Evolutionary conservation across 2,888 invertebrate genomes (phyloP).

Genomic region (Eilema griseolum): DNA sequence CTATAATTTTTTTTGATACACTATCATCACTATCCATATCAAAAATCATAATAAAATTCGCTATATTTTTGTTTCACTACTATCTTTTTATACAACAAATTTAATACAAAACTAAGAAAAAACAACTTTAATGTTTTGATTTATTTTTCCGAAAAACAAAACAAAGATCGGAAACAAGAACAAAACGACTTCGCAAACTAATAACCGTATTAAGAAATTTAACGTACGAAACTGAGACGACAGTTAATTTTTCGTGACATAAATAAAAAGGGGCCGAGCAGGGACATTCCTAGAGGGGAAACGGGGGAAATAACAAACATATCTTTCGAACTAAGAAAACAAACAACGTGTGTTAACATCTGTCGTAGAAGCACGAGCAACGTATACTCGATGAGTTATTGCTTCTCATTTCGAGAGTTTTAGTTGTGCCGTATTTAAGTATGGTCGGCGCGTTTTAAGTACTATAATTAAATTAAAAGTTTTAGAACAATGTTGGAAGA

Average conservation of each 20-base stretch:
- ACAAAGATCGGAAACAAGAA: constrained; percentile 18
- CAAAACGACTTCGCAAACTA: constrained; percentile 46
- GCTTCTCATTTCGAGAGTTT: constrained; percentile 42
- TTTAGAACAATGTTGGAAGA: background rate
- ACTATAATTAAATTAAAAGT: background rate
- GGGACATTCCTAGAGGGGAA: constrained; percentile 70
- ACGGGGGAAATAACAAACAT: constrained; percentile 81
- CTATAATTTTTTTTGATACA: too few species aligned
- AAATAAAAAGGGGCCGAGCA: constrained; percentile 79
- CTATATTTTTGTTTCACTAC: too few species aligned
- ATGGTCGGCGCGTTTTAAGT: constrained; percentile 15
- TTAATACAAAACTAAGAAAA: too few species aligned
- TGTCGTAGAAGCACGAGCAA: constrained; percentile 78
- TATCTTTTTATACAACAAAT: too few species aligned
- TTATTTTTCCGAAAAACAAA: background rate
- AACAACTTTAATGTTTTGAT: constrained; percentile 1
- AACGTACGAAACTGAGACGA: constrained; percentile 69
- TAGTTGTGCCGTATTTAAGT: constrained; percentile 27
- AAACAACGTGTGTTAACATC: constrained; percentile 87
- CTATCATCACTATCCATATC: too few species aligned
- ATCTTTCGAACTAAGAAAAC: constrained; percentile 85
- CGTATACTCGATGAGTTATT: constrained; percentile 54
- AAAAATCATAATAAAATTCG: too few species aligned
- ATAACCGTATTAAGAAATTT: constrained; percentile 74
- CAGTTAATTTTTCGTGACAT: constrained; percentile 84